These are phyloP conservation scores for Apaloderma vittatum DNA, from an alignment of 2,113 vertebrate species.

Conservation along the genomic window DNA sequence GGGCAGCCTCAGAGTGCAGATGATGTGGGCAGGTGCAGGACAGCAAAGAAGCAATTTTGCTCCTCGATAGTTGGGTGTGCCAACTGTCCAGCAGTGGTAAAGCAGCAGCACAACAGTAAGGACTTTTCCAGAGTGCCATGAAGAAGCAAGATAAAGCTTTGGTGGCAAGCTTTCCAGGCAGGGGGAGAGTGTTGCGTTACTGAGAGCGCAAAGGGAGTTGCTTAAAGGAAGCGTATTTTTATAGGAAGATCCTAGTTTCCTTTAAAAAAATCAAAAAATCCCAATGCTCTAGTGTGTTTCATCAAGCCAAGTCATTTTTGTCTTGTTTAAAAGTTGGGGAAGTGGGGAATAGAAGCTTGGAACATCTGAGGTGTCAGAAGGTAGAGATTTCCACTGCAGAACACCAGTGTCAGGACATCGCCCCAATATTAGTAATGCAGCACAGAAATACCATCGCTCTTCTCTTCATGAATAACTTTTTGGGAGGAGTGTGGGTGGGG, in stretches of 20 bases:
- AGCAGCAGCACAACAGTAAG: neutral
- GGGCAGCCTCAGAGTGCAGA: neutral
- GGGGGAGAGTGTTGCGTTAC: neutral
- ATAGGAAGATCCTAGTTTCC: neutral
- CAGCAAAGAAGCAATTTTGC: neutral
- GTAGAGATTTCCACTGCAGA: neutral
- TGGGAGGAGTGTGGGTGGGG: slow-evolving; percentile 24
- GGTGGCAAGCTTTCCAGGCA: neutral
- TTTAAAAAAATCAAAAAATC: neutral
- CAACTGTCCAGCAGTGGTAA: neutral
- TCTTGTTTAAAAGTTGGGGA: neutral
- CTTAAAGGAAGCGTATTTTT: neutral
- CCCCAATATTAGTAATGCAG: neutral
- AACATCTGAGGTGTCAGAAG: neutral
- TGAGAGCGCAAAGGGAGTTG: neutral
- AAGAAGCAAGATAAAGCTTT: neutral
- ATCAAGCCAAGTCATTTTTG: neutral
- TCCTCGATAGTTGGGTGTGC: accelerated
- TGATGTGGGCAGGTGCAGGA: neutral
- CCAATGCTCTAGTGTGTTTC: neutral
- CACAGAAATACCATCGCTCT: neutral
- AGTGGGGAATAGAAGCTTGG: neutral
- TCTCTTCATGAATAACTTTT: neutral
- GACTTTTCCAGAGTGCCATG: neutral
- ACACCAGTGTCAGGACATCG: neutral